Percentiles rank a stretch among this genome's conserved stretches.
Conservation (phyloP, 2,113 vertebrate genomes). For the Noctilio leporinus region DNA sequence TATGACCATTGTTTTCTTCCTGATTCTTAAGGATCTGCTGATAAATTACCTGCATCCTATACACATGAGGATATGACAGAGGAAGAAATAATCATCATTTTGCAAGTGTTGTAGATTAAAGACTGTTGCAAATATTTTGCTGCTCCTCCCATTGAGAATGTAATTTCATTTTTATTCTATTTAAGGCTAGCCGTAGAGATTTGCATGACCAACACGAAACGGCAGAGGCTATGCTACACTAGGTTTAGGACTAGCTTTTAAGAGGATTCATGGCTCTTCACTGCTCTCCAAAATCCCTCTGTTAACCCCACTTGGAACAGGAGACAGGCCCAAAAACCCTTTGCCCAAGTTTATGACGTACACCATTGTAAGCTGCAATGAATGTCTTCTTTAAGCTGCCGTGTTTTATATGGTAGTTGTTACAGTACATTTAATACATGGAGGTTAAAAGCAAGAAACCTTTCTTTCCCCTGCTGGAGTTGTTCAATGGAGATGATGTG, state of each 20-base stretch:
- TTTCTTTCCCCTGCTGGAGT: neutral
- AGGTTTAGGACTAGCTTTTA: neutral
- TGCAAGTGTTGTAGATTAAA: neutral
- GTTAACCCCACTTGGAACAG: neutral
- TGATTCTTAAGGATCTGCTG: neutral
- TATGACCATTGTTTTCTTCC: fast-evolving
- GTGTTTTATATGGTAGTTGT: neutral
- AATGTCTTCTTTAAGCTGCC: neutral
- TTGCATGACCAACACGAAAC: neutral
- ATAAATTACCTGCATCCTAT: neutral
- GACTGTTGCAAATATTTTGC: neutral
- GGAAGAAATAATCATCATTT: neutral
- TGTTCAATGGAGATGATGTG: neutral
- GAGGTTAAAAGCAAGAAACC: neutral
- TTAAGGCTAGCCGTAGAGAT: neutral
- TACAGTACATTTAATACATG: neutral
- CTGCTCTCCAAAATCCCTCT: neutral
- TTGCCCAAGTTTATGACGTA: neutral
- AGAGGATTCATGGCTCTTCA: neutral
- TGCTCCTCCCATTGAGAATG: neutral
- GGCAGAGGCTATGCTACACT: neutral
- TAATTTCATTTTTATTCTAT: neutral
- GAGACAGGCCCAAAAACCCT: neutral
- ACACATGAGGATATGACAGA: neutral
- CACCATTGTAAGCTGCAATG: neutral